Evolutionary conservation across 2,888 invertebrate genomes (phyloP).

Genomic region (Volucella inflata): DNA sequence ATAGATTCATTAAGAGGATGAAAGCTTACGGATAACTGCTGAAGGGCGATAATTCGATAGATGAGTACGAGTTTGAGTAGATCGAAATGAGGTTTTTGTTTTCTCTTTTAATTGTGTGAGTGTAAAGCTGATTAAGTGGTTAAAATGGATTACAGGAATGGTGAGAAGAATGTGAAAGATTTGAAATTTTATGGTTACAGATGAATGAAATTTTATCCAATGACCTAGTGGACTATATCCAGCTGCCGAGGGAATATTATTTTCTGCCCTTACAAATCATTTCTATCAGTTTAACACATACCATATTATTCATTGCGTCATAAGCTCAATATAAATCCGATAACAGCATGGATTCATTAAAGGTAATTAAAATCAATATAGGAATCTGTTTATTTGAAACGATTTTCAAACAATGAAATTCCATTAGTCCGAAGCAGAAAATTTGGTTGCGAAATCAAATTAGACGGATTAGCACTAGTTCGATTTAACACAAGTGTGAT

Average conservation of each 20-base stretch:
- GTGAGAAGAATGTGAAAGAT: background rate
- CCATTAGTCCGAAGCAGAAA: background rate
- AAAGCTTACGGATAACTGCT: conserved; percentile 21
- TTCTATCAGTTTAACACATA: no score
- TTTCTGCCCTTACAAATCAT: no score
- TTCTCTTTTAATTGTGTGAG: background rate
- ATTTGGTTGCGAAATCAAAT: background rate
- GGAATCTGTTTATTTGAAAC: no score
- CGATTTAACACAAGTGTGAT: conserved; percentile 8
- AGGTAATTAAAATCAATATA: no score
- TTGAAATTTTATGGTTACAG: no score
- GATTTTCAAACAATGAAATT: no score
- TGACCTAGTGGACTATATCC: background rate
- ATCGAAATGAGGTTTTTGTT: conserved; percentile 26
- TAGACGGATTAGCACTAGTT: background rate
- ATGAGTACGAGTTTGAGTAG: conserved; percentile 16
- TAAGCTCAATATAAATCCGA: no score
- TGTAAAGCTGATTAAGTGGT: conserved; percentile 5
- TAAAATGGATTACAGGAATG: background rate
- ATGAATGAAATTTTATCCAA: no score
- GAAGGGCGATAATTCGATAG: conserved; percentile 37
- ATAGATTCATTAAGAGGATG: conserved; percentile 30
- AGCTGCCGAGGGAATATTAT: no score
- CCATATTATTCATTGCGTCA: no score
- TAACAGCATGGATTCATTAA: no score